These are phyloP conservation scores for Edolisoma coerulescens DNA, from an alignment of 2,113 vertebrate species.

Conservation along the genomic window DNA sequence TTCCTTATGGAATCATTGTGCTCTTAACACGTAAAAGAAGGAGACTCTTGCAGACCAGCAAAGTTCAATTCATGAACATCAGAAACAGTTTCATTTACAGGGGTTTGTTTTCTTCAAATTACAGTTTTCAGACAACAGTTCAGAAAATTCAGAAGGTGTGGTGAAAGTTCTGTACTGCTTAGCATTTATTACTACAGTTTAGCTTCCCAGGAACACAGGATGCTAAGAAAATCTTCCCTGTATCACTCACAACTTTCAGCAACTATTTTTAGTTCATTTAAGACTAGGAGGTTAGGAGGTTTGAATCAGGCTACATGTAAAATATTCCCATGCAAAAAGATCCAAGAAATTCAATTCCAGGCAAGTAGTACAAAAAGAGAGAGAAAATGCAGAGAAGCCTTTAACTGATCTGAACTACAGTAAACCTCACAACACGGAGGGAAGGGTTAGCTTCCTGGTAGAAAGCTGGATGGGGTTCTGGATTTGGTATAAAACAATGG, in stretches of 20 bases:
- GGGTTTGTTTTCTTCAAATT: background rate
- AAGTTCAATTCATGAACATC: background rate
- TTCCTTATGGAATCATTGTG: background rate
- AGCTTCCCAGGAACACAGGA: background rate
- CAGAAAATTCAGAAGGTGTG: background rate
- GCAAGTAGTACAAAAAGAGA: background rate
- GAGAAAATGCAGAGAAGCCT: background rate
- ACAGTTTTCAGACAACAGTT: background rate
- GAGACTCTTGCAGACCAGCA: background rate
- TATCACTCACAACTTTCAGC: background rate
- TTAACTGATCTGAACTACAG: background rate
- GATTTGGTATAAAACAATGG: background rate
- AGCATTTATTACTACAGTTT: background rate
- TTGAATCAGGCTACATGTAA: background rate
- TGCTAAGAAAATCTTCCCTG: background rate
- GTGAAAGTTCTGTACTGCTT: background rate
- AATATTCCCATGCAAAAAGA: background rate
- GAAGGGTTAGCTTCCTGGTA: background rate
- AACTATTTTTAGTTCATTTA: background rate
- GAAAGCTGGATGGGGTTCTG: background rate
- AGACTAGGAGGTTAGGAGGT: background rate
- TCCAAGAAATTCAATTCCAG: background rate
- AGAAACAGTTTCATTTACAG: background rate
- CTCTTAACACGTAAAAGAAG: background rate
- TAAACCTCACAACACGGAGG: background rate